Evolutionary conservation across 2,888 invertebrate species (phyloP).

Genomic region (Pyrocoelia pectoralis): DNA sequence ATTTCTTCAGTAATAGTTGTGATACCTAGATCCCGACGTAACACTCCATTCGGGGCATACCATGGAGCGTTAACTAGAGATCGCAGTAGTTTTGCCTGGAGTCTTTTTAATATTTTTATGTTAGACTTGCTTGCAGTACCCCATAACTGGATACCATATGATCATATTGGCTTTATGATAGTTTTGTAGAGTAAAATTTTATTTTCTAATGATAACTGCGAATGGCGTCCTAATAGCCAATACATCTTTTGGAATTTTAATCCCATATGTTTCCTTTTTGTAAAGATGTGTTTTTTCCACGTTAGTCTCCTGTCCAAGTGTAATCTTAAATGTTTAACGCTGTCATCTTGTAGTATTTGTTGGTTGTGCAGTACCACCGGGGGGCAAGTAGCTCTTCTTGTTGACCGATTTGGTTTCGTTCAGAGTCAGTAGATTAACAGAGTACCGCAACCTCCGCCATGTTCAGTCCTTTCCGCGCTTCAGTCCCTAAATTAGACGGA

Average conservation of each 20-base stretch:
- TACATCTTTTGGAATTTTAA: background rate
- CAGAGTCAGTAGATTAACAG: too few relatives aligned
- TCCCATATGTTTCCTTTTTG: too few relatives aligned
- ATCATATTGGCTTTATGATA: background rate
- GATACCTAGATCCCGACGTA: too few relatives aligned
- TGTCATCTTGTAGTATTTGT: background rate
- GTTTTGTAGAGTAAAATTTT: constrained; percentile 4
- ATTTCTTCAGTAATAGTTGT: too few relatives aligned
- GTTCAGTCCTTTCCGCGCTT: too few relatives aligned
- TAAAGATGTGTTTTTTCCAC: too few relatives aligned
- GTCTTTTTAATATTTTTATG: constrained; percentile 9
- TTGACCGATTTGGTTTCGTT: constrained; percentile 2
- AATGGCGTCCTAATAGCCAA: constrained; percentile 12
- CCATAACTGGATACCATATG: constrained; percentile 2
- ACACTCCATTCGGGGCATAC: constrained; percentile 5
- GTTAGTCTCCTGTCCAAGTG: too few relatives aligned
- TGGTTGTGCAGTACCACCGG: background rate
- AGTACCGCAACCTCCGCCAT: too few relatives aligned
- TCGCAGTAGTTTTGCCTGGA: constrained; percentile 9
- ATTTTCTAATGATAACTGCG: too few relatives aligned
- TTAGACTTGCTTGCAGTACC: constrained; percentile 17
- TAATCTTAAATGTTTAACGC: background rate
- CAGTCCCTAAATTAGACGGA: too few relatives aligned
- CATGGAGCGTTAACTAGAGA: constrained; percentile 9
- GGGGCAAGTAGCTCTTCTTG: background rate